Evolutionary conservation across 2,797 vertebrate genomes (phyloP).

Genomic region (Myripristis murdjan): DNA sequence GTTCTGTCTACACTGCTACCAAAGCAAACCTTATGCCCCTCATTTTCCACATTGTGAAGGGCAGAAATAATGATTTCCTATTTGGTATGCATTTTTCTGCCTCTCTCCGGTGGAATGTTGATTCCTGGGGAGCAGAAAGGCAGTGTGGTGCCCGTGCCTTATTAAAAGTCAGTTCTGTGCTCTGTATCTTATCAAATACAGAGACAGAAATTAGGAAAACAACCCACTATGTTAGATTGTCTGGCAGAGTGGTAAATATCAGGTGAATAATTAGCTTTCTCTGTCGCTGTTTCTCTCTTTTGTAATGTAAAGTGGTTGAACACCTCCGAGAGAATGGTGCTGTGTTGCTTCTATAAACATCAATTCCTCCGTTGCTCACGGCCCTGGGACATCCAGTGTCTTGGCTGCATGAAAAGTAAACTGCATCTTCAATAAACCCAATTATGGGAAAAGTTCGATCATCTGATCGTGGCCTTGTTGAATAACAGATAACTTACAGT

Average conservation of each 20-base stretch:
- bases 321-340: constrained; percentile 71
- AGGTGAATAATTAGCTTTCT: constrained; percentile 83
- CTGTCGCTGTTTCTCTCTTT: constrained; percentile 73
- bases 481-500: constrained; percentile 54
- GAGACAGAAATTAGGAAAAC: constrained; percentile 76
- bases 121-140: constrained; percentile 67
- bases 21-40: constrained; percentile 74
- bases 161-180: constrained; percentile 78
- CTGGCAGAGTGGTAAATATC: constrained; percentile 79
- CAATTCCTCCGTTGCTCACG: constrained; percentile 58
- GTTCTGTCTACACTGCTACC: constrained; percentile 59
- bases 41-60: constrained; percentile 74
- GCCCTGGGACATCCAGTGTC: constrained; percentile 62
- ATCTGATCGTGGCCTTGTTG: constrained; percentile 51
- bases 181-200: constrained; percentile 74
- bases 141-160: constrained; percentile 60
- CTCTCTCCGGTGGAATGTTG: constrained; percentile 62
- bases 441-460: constrained; percentile 65
- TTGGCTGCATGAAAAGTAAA: constrained; percentile 64
- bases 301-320: constrained; percentile 81
- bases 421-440: constrained; percentile 64
- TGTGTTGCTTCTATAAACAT: constrained; percentile 73
- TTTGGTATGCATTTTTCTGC: constrained; percentile 79
- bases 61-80: constrained; percentile 84
- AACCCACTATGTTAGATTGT: constrained; percentile 70